These are phyloP conservation scores for Clavelina lepadiformis DNA, from an alignment of 23 tunicate genomes.

Conservation along the genomic window DNA sequence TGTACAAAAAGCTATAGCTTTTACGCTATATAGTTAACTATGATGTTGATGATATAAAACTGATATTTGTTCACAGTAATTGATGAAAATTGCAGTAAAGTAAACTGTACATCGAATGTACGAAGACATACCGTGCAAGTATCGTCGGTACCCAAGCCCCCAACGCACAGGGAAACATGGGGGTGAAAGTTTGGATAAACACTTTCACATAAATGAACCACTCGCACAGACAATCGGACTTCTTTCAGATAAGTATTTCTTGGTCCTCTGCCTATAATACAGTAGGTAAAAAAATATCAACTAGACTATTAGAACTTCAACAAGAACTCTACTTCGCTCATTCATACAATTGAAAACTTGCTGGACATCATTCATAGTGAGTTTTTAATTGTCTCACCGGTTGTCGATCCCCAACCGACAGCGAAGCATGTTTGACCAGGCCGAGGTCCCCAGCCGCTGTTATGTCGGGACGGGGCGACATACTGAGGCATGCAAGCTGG, in stretches of 20 bases:
- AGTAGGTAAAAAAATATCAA: background rate
- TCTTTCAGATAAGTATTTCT: slow-evolving; percentile 45
- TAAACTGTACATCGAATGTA: too few relatives aligned
- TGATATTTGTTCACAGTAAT: too few relatives aligned
- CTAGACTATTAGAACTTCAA: background rate
- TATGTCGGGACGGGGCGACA: background rate
- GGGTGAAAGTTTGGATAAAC: slow-evolving; percentile 36
- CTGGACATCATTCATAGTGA: background rate
- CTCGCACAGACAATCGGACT: slow-evolving; percentile 34
- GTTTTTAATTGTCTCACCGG: slow-evolving; percentile 14
- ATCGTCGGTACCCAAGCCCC: slow-evolving; percentile 51
- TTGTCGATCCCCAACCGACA: slow-evolving; percentile 67
- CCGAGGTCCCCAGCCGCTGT: slow-evolving; percentile 33
- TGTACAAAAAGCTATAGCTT: background rate
- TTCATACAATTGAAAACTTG: background rate
- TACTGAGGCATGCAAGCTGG: slow-evolving; percentile 68
- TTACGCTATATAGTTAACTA: background rate
- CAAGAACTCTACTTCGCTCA: background rate
- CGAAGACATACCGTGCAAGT: slow-evolving; percentile 65
- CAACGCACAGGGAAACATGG: slow-evolving; percentile 48
- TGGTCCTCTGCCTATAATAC: slow-evolving; percentile 34
- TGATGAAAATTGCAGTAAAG: too few relatives aligned
- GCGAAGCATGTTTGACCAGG: slow-evolving; percentile 41
- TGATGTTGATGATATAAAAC: too few relatives aligned
- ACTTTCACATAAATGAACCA: slow-evolving; percentile 9